Evolutionary conservation across 2,113 vertebrate genomes (phyloP).

Genomic region (Cisticola juncidis): DNA sequence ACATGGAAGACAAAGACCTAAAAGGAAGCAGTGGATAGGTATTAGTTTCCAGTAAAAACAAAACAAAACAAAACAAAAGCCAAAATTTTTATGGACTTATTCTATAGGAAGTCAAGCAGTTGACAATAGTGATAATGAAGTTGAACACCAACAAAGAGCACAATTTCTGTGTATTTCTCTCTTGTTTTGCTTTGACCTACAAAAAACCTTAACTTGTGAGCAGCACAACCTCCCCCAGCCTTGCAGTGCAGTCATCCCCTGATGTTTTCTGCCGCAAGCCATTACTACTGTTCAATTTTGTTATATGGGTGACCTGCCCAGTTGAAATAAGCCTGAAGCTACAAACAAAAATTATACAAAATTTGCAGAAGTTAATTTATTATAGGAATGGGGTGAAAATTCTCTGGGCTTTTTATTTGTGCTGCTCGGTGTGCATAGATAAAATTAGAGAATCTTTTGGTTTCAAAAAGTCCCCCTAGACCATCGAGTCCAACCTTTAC

Average conservation of each 20-base stretch:
- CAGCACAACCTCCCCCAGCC: neutral
- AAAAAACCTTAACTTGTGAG: neutral
- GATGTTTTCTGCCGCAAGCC: neutral
- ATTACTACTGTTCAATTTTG: neutral
- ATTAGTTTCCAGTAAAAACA: neutral
- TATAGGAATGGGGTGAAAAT: neutral
- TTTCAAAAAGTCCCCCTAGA: neutral
- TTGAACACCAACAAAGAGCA: neutral
- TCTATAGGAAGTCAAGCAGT: neutral
- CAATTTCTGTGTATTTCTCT: neutral
- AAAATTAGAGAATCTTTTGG: neutral
- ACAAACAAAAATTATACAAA: fast-evolving
- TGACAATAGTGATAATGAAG: neutral
- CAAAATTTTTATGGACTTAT: neutral
- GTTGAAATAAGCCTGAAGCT: neutral
- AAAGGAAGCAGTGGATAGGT: neutral
- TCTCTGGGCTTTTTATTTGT: neutral
- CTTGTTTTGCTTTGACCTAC: neutral
- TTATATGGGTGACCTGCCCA: neutral
- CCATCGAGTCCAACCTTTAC: neutral
- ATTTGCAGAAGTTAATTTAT: neutral
- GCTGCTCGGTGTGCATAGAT: fast-evolving
- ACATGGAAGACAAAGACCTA: neutral
- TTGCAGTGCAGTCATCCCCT: neutral
- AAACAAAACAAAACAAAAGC: fast-evolving